These are phyloP conservation scores for Micrasema longulum DNA, from an alignment of 1,140 invertebrate species.

Conservation along the genomic window DNA sequence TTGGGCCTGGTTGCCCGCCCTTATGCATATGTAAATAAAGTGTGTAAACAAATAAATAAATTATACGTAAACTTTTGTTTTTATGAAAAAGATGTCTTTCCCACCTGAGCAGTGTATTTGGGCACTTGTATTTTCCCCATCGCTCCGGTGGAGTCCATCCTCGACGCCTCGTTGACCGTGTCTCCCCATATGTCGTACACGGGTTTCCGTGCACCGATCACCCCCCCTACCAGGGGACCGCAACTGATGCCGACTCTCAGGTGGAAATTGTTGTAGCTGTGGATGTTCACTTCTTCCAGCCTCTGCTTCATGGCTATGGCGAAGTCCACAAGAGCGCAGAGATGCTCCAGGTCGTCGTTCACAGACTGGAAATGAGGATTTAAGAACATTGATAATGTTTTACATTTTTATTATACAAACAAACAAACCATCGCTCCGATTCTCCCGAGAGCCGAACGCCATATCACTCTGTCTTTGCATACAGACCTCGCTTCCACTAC, in stretches of 20 bases:
- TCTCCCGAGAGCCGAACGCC: too few relatives aligned
- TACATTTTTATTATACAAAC: too few relatives aligned
- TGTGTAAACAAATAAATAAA: too few relatives aligned
- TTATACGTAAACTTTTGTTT: too few relatives aligned
- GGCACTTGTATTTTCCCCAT: constrained; percentile 91
- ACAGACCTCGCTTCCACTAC: too few relatives aligned
- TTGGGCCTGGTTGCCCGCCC: too few relatives aligned
- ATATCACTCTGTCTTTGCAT: too few relatives aligned
- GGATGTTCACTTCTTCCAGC: constrained; percentile 92
- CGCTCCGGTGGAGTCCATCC: constrained; percentile 92
- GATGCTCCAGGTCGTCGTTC: constrained; percentile 75
- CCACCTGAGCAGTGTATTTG: constrained; percentile 83
- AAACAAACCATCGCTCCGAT: too few relatives aligned
- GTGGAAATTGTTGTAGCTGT: constrained; percentile 98
- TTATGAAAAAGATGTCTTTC: background rate
- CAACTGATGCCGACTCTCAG: constrained; percentile 94
- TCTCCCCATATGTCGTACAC: constrained; percentile 99
- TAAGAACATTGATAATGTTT: too few relatives aligned
- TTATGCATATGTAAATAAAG: too few relatives aligned
- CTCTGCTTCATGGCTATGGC: constrained; percentile 91
- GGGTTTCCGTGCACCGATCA: constrained; percentile 96
- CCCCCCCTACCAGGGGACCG: constrained; percentile 94
- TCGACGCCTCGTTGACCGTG: constrained; percentile 94
- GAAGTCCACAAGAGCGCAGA: constrained; percentile 92
- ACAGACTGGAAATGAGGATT: too few relatives aligned